Evolutionary conservation across 2,113 vertebrate genomes (phyloP), one percentile per base, ranked within the genome.

Genomic region (Siniperca knerii): DNA sequence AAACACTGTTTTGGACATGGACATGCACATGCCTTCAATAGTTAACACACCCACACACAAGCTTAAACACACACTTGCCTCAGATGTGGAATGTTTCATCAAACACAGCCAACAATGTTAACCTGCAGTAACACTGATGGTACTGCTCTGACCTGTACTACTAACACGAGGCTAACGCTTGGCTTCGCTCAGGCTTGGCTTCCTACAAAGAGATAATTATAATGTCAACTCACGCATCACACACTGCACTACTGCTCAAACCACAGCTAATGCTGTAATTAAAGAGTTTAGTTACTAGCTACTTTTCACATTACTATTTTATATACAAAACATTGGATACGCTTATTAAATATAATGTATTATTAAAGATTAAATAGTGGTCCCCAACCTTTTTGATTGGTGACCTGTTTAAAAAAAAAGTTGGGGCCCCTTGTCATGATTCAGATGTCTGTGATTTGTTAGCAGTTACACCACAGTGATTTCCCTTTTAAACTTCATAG

Each of bases 21-120:
- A 13, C 42, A 40, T 64, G 37, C 25, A 61, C 35, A 90, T 87
- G 44, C 77, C 64, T 73, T 48, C 1, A 58, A 70, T 82, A 42
- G 50, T 70, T 61, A 58, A 85, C 82, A 87, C 83, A 54, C 88
- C 85, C 81, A 88, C 52, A 55, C 75, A 13, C 58, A 79, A 35
- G 69, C 70, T 79, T 25, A 66, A 76, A 69, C 62, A 83, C 52
- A 85, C 64, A 70, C 58, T 65, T 9, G 21, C 9, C 35, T 67
- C 46, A 33, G 1, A 84, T 46, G 16, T 67, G 86, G 83, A 88
- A 88, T 75, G 89, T 84, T 82, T 71, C 4, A 3, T 52, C 20
- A 21, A n/a, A 37, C 12, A 7, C n/a, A 54, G 81, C 70, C 84
- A 76, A 68, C 70, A 37, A 0, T 54, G 40, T 71, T 20, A 65